A percentile compares a stretch with the other conserved stretches of the same genome.
phyloP scores from a whole-genome alignment of 2,888 invertebrate genomes.

The Phragmatobia fuliginosa region DNA sequence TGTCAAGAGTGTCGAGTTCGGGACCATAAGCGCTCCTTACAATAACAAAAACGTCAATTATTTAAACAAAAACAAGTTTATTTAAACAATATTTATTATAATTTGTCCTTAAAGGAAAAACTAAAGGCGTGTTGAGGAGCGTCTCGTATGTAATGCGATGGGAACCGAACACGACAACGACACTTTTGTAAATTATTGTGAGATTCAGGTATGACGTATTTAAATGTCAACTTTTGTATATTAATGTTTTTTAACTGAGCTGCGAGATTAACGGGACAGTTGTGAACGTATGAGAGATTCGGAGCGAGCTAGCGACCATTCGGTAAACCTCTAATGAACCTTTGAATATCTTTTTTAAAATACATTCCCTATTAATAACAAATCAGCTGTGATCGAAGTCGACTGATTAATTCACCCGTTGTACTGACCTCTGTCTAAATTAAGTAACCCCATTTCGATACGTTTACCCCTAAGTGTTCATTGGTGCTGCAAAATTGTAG shows the following conservation, averaged over 20 bases:
- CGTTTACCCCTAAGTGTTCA: conserved; percentile 71
- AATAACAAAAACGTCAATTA: conserved; percentile 57
- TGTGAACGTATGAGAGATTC: conserved; percentile 29
- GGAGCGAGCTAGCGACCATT: conserved; percentile 22
- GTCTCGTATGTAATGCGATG: conserved; percentile 39
- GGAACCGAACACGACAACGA: conserved; percentile 31
- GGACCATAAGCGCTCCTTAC: conserved; percentile 19
- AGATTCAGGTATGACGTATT: conserved; percentile 43
- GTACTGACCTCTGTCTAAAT: conserved; percentile 30
- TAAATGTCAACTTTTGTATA: conserved; percentile 54
- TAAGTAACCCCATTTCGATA: conserved; percentile 50
- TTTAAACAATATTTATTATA: conserved; percentile 22
- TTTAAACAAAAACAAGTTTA: conserved; percentile 37
- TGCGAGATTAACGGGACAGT: conserved; percentile 27
- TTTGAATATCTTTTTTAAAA: conserved; percentile 24
- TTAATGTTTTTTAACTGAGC: conserved; percentile 62
- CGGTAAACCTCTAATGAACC: conserved; percentile 19
- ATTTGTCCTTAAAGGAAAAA: conserved; percentile 40
- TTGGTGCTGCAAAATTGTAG: conserved; percentile 77
- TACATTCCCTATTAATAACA: conserved; percentile 28
- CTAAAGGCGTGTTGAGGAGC: conserved; percentile 32
- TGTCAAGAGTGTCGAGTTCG: conserved; percentile 32
- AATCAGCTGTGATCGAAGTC: conserved; percentile 47
- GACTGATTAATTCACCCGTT: conserved; percentile 46
- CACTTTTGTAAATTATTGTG: conserved; percentile 47